These are phyloP conservation scores for Physella acuta DNA, from an alignment of 1,140 invertebrate genomes.

Conservation along the genomic window DNA sequence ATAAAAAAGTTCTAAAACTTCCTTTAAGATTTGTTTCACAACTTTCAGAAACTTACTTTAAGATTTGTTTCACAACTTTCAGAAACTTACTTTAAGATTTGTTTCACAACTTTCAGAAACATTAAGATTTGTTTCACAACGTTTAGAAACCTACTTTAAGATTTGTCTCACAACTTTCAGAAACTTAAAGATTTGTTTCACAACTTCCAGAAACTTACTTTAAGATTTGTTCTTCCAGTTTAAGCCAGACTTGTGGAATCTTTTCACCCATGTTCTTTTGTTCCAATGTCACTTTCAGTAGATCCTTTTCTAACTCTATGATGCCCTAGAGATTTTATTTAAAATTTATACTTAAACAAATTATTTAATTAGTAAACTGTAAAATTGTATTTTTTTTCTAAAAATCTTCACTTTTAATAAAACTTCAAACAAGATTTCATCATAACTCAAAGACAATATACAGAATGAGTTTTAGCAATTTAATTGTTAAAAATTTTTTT, in stretches of 20 bases:
- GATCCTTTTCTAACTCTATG: constrained; percentile 40
- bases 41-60: constrained; percentile 30
- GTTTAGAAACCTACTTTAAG: constrained; percentile 30
- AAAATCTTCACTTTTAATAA: no score
- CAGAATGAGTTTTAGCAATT: no score
- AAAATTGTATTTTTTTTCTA: no score
- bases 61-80: constrained; percentile 34
- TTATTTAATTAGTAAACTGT: no score
- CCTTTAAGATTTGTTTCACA: background rate
- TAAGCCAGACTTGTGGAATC: constrained; percentile 57
- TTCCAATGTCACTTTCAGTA: constrained; percentile 46
- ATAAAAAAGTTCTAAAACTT: background rate
- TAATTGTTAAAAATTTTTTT: no score
- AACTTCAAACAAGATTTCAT: no score
- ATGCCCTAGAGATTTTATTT: constrained; percentile 50
- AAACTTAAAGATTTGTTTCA: constrained; percentile 39
- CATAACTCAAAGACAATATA: no score
- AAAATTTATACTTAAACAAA: no score
- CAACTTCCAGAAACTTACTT: constrained; percentile 30
- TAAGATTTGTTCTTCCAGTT: constrained; percentile 50
- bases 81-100: constrained; percentile 37
- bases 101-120: constrained; percentile 28
- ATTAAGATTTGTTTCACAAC: constrained; percentile 41
- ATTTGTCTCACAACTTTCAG: constrained; percentile 39
- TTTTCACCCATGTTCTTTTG: constrained; percentile 57